phyloP scores from a whole-genome alignment of 2,113 vertebrate genomes.

The Cervus canadensis region DNA sequence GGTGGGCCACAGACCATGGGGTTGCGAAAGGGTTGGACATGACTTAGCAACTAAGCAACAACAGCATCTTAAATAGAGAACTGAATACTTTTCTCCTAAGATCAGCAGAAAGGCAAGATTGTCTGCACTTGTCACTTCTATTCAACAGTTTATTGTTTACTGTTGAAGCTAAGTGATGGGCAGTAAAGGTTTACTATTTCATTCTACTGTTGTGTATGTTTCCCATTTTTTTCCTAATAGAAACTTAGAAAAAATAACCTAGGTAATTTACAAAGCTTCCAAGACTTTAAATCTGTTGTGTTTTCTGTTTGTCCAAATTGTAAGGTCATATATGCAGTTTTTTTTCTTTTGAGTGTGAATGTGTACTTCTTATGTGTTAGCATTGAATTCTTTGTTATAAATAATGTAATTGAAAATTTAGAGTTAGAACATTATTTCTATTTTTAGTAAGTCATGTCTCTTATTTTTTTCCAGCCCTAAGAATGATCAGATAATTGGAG shows the following conservation, averaged over 20 bases:
- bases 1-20: not conserved
- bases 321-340: not conserved
- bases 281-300: not conserved
- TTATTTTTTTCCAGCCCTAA: not conserved
- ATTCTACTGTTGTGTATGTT: not conserved
- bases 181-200: not conserved
- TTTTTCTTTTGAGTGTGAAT: not conserved
- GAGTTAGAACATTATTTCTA: not conserved
- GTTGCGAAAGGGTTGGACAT: not conserved
- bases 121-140: not conserved
- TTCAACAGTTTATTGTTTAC: not conserved
- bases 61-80: not conserved
- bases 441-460: not conserved
- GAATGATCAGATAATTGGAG: not conserved
- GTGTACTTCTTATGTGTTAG: not conserved
- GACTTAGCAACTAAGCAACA: not conserved
- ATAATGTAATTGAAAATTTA: not conserved
- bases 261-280: not conserved
- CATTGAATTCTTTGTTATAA: conserved; percentile 9
- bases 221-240: not conserved
- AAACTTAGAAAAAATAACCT: not conserved
- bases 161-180: not conserved
- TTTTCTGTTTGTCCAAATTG: not conserved
- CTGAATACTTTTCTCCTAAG: not conserved
- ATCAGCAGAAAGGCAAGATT: not conserved